These are phyloP conservation scores for Scomberomorus guttatus DNA, from an alignment of 2,797 vertebrate species.

Conservation along the genomic window DNA sequence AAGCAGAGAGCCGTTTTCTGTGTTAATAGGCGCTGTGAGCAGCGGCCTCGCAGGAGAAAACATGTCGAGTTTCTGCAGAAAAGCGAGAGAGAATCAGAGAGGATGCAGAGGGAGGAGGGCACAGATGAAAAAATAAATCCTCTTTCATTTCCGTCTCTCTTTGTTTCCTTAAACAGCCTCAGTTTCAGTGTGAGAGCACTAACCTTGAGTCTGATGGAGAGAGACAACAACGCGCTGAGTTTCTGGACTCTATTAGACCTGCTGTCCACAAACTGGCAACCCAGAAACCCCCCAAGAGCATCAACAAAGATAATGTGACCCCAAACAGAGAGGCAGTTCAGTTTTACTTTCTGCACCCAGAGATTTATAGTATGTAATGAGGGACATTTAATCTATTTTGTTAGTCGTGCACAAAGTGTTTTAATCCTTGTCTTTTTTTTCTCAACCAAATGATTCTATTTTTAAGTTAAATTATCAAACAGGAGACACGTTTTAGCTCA, in stretches of 20 bases:
- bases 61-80: background rate
- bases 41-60: background rate
- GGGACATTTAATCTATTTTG: too few species aligned
- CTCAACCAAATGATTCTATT: too few species aligned
- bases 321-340: too few species aligned
- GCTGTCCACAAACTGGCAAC: slow-evolving; percentile 5
- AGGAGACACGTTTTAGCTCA: too few species aligned
- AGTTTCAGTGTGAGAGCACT: background rate
- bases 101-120: background rate
- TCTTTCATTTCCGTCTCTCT: background rate
- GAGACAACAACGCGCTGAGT: slow-evolving; percentile 5
- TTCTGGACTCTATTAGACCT: slow-evolving; percentile 8
- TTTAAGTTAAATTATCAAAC: too few species aligned
- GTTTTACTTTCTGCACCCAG: too few species aligned
- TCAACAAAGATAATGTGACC: too few species aligned
- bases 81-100: background rate
- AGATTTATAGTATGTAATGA: too few species aligned
- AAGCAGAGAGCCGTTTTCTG: slow-evolving; percentile 29
- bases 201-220: slow-evolving; percentile 18
- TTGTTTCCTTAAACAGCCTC: background rate
- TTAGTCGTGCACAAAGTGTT: too few species aligned
- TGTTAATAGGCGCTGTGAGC: slow-evolving; percentile 9
- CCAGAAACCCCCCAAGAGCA: background rate
- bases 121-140: background rate
- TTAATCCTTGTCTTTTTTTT: too few species aligned